Conservation (phyloP, 2,888 invertebrate species). For the Tanytarsus gracilentus region DNA sequence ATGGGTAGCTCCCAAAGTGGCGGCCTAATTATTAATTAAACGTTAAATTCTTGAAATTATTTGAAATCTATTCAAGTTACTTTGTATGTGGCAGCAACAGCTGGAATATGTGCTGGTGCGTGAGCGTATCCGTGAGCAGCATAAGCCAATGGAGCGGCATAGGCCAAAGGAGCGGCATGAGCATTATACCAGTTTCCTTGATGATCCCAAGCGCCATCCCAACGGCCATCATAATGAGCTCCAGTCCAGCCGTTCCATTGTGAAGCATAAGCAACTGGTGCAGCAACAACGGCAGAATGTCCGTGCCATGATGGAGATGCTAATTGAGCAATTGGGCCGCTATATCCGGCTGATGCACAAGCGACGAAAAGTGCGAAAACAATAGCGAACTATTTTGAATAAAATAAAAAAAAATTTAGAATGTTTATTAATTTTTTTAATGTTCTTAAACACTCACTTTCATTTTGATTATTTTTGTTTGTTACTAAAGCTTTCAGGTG, state of each 20-base stretch:
- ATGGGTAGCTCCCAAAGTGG: constrained; percentile 48
- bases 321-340: neutral
- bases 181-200: no score
- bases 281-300: neutral
- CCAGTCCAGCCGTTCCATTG: no score
- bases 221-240: no score
- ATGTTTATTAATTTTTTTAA: neutral
- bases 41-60: no score
- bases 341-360: neutral
- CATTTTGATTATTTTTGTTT: neutral
- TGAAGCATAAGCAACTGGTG: neutral
- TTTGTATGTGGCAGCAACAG: constrained; percentile 43
- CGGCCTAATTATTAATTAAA: no score
- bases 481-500: neutral
- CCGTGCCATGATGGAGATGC: neutral
- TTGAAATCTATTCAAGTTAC: no score
- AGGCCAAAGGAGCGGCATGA: no score
- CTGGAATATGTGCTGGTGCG: constrained; percentile 31
- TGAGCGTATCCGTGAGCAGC: constrained; percentile 1
- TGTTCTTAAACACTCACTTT: neutral
- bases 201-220: no score
- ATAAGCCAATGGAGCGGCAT: no score
- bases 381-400: neutral
- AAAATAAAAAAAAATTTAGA: neutral
- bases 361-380: neutral